Evolutionary conservation across 2,797 vertebrate genomes (phyloP), one percentile per base, ranked within the genome.

Genomic region (Poeciliopsis gracilis): DNA sequence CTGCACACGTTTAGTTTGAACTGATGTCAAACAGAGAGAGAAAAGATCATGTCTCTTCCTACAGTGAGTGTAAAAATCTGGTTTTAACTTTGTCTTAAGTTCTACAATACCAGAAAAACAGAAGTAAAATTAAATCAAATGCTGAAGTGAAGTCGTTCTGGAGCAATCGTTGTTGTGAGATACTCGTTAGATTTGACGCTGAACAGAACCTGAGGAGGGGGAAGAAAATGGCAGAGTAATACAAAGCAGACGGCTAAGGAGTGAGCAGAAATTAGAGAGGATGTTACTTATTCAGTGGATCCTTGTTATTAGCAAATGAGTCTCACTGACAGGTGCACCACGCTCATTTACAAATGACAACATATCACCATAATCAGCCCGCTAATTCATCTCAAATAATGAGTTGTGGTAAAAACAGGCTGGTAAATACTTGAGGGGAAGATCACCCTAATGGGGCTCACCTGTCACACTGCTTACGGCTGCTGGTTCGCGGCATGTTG

Each of bases 331-430:
- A 95, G 94, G 91, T 93, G 90, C 94, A 89, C 79, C 92, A 91
- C 89, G 82, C 91, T 94, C 92, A 90, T 94, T 95, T 95, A 92
- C 91, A 92, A 92, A 92, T 87, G 79, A 91, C 90, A 93, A 90
- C 92, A 91, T 92, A 94, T 94, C 92, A 90, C 93, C 91, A 87
- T 95, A 93, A 96, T 96, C 92, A 93, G 85, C 80, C 71, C 33
- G 86, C 87, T 94, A 94, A 95, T 95, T 93, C 86, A 94, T 94
- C 91, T 94, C 88, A 87, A 93, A 92, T 95, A 95, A 96, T 94
- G 93, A 94, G 88, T 84, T 86, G 88, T 88, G 92, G 89, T 92
- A 91, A 92, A 91, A 92, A 92, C 90, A 91, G 82, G 88, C 83
- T 86, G 90, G 85, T 93, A 88, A 94, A 94, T 87, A 91, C 82